Evolutionary conservation across 2,888 invertebrate species (phyloP).

Genomic region (Callyntrura guangdongensis): DNA sequence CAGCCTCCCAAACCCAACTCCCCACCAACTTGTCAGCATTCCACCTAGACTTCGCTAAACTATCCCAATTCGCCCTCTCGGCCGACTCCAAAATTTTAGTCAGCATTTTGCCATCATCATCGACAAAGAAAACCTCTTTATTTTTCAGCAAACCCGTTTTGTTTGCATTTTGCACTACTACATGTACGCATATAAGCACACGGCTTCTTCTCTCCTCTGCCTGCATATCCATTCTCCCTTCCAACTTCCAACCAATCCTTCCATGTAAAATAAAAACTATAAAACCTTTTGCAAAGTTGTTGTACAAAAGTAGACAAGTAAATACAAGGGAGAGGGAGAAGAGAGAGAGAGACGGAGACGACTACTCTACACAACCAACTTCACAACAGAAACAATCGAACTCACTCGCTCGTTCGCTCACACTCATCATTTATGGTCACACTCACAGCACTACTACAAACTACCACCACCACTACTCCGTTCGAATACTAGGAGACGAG

Average conservation of each 20-base stretch:
- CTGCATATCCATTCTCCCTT: too few species aligned
- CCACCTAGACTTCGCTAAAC: slow-evolving; percentile 43
- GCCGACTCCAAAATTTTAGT: slow-evolving; percentile 11
- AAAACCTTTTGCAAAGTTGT: slow-evolving; percentile 33
- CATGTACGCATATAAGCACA: not conserved
- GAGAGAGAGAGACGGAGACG: not conserved
- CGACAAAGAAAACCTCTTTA: not conserved
- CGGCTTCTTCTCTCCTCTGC: not conserved
- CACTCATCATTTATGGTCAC: slow-evolving; percentile 44
- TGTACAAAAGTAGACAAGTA: not conserved
- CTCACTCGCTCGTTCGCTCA: slow-evolving; percentile 26
- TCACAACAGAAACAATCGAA: slow-evolving; percentile 34
- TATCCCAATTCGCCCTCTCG: slow-evolving; percentile 1
- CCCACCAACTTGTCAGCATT: slow-evolving; percentile 23
- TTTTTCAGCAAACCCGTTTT: slow-evolving; percentile 37
- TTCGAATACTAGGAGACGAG: not conserved
- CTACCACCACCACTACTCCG: not conserved
- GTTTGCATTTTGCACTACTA: slow-evolving; percentile 29
- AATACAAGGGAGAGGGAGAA: not conserved
- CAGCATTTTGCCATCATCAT: not conserved
- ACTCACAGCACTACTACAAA: not conserved
- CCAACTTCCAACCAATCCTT: slow-evolving; percentile 6
- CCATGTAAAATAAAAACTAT: not conserved
- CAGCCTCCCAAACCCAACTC: not conserved
- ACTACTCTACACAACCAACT: not conserved